Evolutionary conservation across 2,797 vertebrate species (phyloP), one percentile per base, ranked within the genome.

Genomic region (Silurus aristotelis): DNA sequence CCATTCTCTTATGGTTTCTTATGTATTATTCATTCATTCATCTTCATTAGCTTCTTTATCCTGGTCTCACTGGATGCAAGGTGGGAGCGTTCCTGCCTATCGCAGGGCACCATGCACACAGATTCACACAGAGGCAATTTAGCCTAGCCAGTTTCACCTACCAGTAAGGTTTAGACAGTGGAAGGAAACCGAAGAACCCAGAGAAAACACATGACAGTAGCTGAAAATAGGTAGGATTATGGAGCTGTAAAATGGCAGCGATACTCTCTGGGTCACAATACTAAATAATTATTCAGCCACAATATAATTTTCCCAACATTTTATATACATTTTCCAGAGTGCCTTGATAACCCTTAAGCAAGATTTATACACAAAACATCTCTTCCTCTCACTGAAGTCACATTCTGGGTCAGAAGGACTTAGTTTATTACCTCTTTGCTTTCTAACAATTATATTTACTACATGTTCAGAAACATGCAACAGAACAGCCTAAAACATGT

Each of bases 171-270:
- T 55, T 55, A n/a, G n/a, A 75, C n/a, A 27, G 6, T 55, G n/a
- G 72, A 73, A 73, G 22, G 46, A 73, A 52, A 73, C 46, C 6
- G 0, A n/a, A 75, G 72, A 27, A 75, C n/a, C 72, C 72, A 75
- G 72, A 75, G 14, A n/a, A 55, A 75, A 27, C 48, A 13, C 6
- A 55, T 55, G 6, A 52, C 70, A 52, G 22, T 52, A 73, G 71
- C 20, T 38, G 38, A 38, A 38, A 38, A 38, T 38, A 38, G 38
- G 38, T 38, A 72, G 20, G 20, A 22, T 17, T 5, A 13, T 7
- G 13, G 13, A 73, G 22, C 46, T 52, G 22, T 52, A 46, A 73
- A 22, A n/a, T 5, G 3, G 46, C n/a, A 52, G 0, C 25, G 13
- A 20, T 48, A 48, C 43, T 22, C 1, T 17, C 20, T 72, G 43